These are phyloP conservation scores for Stenodera caucasica DNA, from an alignment of 2,888 invertebrate genomes.

Conservation along the genomic window DNA sequence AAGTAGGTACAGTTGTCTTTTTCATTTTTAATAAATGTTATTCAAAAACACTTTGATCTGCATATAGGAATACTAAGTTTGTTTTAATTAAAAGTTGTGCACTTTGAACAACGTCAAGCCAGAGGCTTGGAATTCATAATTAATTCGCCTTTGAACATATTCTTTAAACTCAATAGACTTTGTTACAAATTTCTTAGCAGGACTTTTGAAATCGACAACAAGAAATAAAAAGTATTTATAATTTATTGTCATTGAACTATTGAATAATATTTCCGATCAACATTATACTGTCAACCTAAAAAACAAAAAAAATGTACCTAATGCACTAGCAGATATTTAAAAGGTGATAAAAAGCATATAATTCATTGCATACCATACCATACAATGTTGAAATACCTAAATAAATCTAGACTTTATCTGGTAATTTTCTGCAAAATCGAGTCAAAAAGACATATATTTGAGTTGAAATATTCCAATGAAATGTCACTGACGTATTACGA, in stretches of 20 bases:
- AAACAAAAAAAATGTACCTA: background rate
- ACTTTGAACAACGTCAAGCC: constrained; percentile 49
- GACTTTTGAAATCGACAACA: constrained; percentile 12
- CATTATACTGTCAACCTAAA: constrained; percentile 10
- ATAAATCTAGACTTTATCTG: constrained; percentile 45
- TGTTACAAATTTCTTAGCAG: constrained; percentile 7
- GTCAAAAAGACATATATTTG: constrained; percentile 43
- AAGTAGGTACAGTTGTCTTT: constrained; percentile 45
- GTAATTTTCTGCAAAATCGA: constrained; percentile 45
- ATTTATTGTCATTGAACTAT: constrained; percentile 4
- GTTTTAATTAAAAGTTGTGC: constrained; percentile 56
- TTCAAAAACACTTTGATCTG: constrained; percentile 53
- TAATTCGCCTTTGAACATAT: constrained; percentile 50
- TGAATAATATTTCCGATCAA: constrained; percentile 11
- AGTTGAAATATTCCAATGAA: constrained; percentile 48
- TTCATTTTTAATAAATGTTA: constrained; percentile 52
- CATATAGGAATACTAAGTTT: constrained; percentile 50
- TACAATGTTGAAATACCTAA: constrained; percentile 37
- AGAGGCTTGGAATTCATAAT: constrained; percentile 52
- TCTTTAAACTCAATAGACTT: constrained; percentile 36
- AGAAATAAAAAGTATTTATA: constrained; percentile 10
- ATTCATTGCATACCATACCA: constrained; percentile 46
- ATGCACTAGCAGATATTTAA: constrained; percentile 26
- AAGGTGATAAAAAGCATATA: constrained; percentile 44
- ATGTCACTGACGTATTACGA: constrained; percentile 55